Conservation (phyloP, 53 echinoderm and acorn worm species). For the Temnopleurus reevesii region DNA sequence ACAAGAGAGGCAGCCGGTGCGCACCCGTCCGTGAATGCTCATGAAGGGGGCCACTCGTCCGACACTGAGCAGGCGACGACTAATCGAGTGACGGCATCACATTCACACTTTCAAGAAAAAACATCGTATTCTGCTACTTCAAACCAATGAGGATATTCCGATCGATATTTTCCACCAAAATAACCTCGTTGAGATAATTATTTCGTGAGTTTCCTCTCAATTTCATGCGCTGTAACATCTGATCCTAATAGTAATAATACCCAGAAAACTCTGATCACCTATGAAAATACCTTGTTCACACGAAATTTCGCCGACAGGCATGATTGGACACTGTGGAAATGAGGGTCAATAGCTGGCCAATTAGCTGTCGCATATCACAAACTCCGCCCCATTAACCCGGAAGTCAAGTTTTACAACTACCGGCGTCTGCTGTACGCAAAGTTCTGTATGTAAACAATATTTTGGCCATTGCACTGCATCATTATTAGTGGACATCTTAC, state of each 20-base stretch:
- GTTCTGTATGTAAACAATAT: not conserved
- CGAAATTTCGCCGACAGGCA: conserved; percentile 11
- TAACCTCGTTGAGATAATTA: too few species aligned
- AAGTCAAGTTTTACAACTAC: not conserved
- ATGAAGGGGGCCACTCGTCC: conserved; percentile 1
- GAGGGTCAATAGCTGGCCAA: conserved; percentile 4
- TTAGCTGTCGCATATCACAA: not conserved
- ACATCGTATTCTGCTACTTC: not conserved
- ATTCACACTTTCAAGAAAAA: not conserved
- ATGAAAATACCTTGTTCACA: not conserved
- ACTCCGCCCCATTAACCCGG: conserved; percentile 35
- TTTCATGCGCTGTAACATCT: too few species aligned
- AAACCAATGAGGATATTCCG: not conserved
- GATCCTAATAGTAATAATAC: too few species aligned
- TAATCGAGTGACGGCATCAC: not conserved
- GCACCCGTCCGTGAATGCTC: conserved; percentile 2
- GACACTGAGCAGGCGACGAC: not conserved
- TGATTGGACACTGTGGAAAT: conserved; percentile 30
- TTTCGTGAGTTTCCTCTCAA: too few species aligned
- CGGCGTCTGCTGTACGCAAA: conserved; percentile 24
- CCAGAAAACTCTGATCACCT: too few species aligned
- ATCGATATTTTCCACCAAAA: not conserved
- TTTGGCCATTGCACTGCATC: not conserved
- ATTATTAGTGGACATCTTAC: too few species aligned
- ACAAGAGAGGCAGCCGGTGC: not conserved